A percentile compares a stretch with the other conserved stretches of the same genome.
phyloP scores from a whole-genome alignment of 2,113 vertebrate genomes.

The Carassius gibelio region DNA sequence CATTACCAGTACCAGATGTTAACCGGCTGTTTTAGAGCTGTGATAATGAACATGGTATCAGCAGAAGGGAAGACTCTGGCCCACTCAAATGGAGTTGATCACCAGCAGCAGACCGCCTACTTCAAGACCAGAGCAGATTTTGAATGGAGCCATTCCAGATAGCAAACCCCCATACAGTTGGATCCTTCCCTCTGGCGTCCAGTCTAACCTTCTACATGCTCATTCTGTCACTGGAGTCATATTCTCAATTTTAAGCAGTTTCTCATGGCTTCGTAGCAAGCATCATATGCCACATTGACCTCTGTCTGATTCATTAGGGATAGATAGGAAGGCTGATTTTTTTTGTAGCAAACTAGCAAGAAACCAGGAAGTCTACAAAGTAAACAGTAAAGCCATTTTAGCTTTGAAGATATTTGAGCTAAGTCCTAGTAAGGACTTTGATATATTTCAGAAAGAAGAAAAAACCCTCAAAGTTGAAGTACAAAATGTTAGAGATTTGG shows the following conservation, averaged over 20 bases:
- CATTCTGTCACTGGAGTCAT: background rate
- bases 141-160: background rate
- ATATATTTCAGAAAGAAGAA: background rate
- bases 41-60: constrained; percentile 29
- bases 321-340: background rate
- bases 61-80: constrained; percentile 25
- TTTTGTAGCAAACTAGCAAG: background rate
- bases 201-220: constrained; percentile 6
- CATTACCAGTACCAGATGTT: constrained; percentile 55
- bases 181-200: background rate
- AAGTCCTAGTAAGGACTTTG: background rate
- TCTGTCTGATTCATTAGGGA: background rate
- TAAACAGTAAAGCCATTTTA: background rate
- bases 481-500: background rate
- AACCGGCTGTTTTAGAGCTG: constrained; percentile 9
- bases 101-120: background rate
- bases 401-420: background rate
- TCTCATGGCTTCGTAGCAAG: background rate
- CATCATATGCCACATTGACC: background rate
- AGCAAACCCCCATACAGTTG: constrained; percentile 20
- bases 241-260: background rate
- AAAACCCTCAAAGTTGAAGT: background rate
- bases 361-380: background rate
- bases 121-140: constrained; percentile 29
- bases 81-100: constrained; percentile 16